phyloP scores from a whole-genome alignment of 2,888 invertebrate species.

The Xestia ashworthii region DNA sequence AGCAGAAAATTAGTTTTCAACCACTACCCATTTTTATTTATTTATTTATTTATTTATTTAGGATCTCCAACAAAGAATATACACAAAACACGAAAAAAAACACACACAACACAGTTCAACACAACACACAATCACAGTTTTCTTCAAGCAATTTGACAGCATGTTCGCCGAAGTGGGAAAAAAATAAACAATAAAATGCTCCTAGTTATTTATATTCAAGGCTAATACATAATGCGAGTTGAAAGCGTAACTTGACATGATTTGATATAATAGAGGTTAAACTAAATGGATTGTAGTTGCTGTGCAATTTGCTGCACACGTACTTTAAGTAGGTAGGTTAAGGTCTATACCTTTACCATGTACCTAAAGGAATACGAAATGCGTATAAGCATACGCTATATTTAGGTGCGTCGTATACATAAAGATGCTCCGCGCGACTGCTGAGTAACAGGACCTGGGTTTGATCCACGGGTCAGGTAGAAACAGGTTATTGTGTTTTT shows the following conservation, averaged over 20 bases:
- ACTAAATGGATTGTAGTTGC: constrained; percentile 16
- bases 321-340: constrained; percentile 7
- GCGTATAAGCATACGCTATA: constrained; percentile 26
- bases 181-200: not conserved
- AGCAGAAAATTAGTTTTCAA: not conserved
- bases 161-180: not conserved
- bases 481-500: not conserved
- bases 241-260: constrained; percentile 16
- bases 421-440: not conserved
- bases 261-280: constrained; percentile 9
- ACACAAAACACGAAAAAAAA: too few relatives aligned
- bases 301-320: constrained; percentile 27
- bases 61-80: too few relatives aligned
- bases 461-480: not conserved
- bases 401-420: constrained; percentile 26
- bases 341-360: constrained; percentile 2
- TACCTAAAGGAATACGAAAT: constrained; percentile 5
- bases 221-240: not conserved
- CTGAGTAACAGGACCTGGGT: not conserved
- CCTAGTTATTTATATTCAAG: constrained; percentile 1
- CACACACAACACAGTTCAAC: too few relatives aligned
- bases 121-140: not conserved
- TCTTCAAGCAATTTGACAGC: not conserved
- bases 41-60: too few relatives aligned
- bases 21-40: not conserved